Percentiles rank a stretch among this genome's conserved stretches.
Evolutionary conservation across 2,797 vertebrate species (phyloP).

Genomic region (Microctenopoma stevenorrisi): DNA sequence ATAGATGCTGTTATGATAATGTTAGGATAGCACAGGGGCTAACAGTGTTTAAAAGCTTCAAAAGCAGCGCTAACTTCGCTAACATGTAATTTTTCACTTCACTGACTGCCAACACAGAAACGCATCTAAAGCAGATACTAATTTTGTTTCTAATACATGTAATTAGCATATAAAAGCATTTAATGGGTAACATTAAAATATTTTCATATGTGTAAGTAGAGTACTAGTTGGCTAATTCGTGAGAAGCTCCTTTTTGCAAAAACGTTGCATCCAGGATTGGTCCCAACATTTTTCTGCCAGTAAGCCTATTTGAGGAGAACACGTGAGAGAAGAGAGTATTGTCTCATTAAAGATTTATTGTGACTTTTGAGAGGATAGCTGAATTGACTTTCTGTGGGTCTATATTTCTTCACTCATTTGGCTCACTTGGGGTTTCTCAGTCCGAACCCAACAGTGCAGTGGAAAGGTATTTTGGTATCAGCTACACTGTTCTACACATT

Average conservation of each 20-base stretch:
- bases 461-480: conserved; percentile 14
- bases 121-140: conserved; percentile 4
- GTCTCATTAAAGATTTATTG: conserved; percentile 59
- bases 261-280: conserved; percentile 7
- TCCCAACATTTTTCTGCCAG: conserved; percentile 30
- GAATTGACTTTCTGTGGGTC: conserved; percentile 38
- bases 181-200: conserved; percentile 11
- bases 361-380: conserved; percentile 50
- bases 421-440: conserved; percentile 5
- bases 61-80: conserved; percentile 13
- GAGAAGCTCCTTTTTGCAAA: conserved; percentile 8
- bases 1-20: not conserved
- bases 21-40: not conserved
- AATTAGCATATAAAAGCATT: conserved; percentile 10
- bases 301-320: conserved; percentile 20
- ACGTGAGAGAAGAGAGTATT: conserved; percentile 27
- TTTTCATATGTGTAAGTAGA: conserved; percentile 19
- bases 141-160: conserved; percentile 11
- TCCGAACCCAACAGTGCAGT: conserved; percentile 29
- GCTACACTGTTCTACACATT: not conserved
- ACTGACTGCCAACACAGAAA: conserved; percentile 13
- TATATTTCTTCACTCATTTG: conserved; percentile 26
- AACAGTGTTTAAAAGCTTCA: not conserved
- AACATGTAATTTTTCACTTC: conserved; percentile 4
- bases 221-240: conserved; percentile 15